These are phyloP conservation scores for Picathartes gymnocephalus DNA, from an alignment of 2,113 vertebrate species.

Conservation along the genomic window DNA sequence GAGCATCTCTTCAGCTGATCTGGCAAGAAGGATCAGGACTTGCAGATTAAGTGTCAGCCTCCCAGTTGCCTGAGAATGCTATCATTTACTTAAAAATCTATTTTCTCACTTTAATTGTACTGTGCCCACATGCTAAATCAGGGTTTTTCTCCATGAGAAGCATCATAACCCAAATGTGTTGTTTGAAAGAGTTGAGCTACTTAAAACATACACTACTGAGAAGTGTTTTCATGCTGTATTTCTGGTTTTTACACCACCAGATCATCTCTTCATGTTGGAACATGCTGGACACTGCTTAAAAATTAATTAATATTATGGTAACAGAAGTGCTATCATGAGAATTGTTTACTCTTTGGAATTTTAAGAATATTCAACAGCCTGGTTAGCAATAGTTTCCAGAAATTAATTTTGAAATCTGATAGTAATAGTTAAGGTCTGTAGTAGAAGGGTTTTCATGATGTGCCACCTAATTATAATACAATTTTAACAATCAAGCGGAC, in stretches of 20 bases:
- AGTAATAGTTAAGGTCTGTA: slow-evolving; percentile 14
- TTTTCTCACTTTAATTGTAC: slow-evolving; percentile 25
- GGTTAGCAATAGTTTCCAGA: slow-evolving; percentile 28
- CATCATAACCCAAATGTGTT: background rate
- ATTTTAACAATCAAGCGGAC: slow-evolving; percentile 31
- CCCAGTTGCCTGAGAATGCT: background rate
- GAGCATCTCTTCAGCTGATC: background rate
- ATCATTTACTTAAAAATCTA: background rate
- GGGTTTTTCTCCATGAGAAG: background rate
- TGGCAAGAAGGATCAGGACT: background rate
- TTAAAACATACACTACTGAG: background rate
- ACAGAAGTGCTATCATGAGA: slow-evolving; percentile 17
- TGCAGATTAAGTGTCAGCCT: background rate
- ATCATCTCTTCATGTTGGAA: background rate
- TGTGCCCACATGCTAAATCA: background rate
- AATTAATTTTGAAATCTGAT: slow-evolving; percentile 59
- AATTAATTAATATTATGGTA: slow-evolving; percentile 14
- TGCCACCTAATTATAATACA: slow-evolving; percentile 52
- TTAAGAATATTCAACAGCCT: slow-evolving; percentile 8
- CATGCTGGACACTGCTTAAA: background rate
- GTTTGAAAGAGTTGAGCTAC: background rate
- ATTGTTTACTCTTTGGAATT: slow-evolving; percentile 42
- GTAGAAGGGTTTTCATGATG: slow-evolving; percentile 42
- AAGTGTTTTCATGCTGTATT: background rate
- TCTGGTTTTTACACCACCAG: background rate